Base-by-base conservation (phyloP, 2,888 invertebrate genomes). In the Hyposoter dolosus region DNA sequence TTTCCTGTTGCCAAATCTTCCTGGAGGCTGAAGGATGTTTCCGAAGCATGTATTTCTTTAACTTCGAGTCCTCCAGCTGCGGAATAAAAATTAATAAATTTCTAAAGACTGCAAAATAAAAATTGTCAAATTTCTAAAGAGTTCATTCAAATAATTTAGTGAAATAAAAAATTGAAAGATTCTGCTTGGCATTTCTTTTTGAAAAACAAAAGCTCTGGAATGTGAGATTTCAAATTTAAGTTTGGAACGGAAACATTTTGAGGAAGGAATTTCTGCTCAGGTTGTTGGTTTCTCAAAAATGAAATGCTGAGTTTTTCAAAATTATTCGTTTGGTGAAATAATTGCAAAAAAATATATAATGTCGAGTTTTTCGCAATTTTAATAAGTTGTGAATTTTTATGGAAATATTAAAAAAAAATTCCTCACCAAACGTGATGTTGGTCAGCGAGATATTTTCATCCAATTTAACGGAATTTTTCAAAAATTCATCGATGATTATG, bases 381-480 rank as follows among this genome's bases (percentile, higher is more conserved):
- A 40, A 32, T 19, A 17, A 19, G n/a, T 10, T 35, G 3, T 19
- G 6, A 4, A 35, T 17, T 23, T 32, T 10, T 35, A 53, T 72
- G 0, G 0, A 35, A 12, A 19, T 23, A 28, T 28, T 28, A 69
- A n/a, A 17, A 69, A 47, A 53, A 53, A 1, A 17, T 53, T 82
- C 80, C 91, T 92, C 90, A 95, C 94, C 90, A 90, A 96, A 95
- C 66, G 91, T 92, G 10, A 94, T 94, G 17, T 92, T 90, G 56
- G 92, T 90, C 82, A 95, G 93, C 28, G 89, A 88, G 79, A 92
- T 89, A 43, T 90, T 88, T 85, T 95, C 94, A 74, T 94, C 92
- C 4, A 93, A 90, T 89, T 93, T 94, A 9, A 95, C 91, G 2
- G 93, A 91, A 81, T 94, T 93, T 5, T 92, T 88, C 12, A 92